Base-by-base conservation (phyloP, 1,140 invertebrate species). In the Brachionus paranguensis region DNA sequence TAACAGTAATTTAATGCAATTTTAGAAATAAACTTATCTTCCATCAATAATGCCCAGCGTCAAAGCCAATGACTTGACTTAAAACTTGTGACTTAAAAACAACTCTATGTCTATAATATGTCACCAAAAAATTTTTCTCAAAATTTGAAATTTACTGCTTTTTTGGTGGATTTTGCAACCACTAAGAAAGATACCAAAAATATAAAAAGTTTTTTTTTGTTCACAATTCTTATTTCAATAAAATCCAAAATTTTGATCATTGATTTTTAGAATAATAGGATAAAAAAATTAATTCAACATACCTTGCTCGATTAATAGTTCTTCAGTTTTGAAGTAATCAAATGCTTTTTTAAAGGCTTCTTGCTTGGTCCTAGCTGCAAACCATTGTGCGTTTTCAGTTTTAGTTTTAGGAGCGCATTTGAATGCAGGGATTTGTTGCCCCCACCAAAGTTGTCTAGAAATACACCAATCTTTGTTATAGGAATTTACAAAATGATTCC, bases 361-460 rank as follows among this genome's bases (percentile, higher is more conserved):
- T 53, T 70, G 45, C 41, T 84, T 10, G n/a, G 55, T 20, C 8
- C 37, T 45, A 2, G 50, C 85, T 20, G 37, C 29, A 50, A 84
- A 45, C 84, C 83, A 85, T 60, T 84, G 33, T 7, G 6, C 17
- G 14, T 17, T 14, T 64, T 64, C 24, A 29, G 20, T 10, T 5
- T 11, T 10, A 47, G 37, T 4, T 74, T 84, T 55, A 0, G 29
- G 41, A 55, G 10, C 24, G 7, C 74, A 84, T 84, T 70, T 68
- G n/a, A 53, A 87, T 0, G 85, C 84, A 17, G 86, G 86, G 12
- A 86, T 86, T 53, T 68, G 78, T 50, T 86, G 86, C 10, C 86
- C 86, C 86, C 86, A 86, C 86, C 86, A 86, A 5, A 86, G 60
- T 68, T 86, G 86, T 45, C 86, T 53, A 1, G 85, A 86, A 41